Evolutionary conservation across 2,797 vertebrate genomes (phyloP).

Genomic region (Malacoctenus gilli): DNA sequence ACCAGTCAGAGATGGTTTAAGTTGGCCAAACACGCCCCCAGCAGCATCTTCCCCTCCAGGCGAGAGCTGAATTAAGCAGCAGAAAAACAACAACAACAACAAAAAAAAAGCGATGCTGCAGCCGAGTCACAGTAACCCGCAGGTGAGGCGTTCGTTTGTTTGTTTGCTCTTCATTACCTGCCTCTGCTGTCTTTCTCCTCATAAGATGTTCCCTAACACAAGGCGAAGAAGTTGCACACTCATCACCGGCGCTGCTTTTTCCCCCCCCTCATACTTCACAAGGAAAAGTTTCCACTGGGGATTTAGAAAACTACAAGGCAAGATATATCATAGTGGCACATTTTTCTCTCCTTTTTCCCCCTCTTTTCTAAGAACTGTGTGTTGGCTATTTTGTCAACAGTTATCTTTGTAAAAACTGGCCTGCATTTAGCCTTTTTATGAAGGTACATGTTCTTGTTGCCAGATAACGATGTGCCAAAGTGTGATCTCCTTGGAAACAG

Average conservation of each 20-base stretch:
- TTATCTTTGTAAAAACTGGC: not conserved
- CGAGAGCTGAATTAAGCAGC: conserved; percentile 36
- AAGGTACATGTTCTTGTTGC: not conserved
- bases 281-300: not conserved
- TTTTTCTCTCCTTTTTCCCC: not conserved
- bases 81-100: conserved; percentile 37
- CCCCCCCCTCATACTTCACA: not conserved
- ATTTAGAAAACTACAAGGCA: not conserved
- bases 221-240: not conserved
- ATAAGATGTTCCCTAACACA: not conserved
- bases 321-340: not conserved
- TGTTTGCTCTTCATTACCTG: not conserved
- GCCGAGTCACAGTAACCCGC: conserved; percentile 3
- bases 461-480: not conserved
- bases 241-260: not conserved
- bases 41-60: conserved; percentile 37
- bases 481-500: not conserved
- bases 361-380: not conserved
- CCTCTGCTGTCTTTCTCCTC: not conserved
- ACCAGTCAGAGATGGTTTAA: conserved; percentile 53
- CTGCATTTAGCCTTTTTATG: not conserved
- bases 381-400: not conserved
- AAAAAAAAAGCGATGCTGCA: no score
- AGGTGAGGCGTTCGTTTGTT: not conserved
- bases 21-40: conserved; percentile 56